Base-by-base conservation (phyloP, 2,888 invertebrate species). In the Drosophila acutilabella region DNA sequence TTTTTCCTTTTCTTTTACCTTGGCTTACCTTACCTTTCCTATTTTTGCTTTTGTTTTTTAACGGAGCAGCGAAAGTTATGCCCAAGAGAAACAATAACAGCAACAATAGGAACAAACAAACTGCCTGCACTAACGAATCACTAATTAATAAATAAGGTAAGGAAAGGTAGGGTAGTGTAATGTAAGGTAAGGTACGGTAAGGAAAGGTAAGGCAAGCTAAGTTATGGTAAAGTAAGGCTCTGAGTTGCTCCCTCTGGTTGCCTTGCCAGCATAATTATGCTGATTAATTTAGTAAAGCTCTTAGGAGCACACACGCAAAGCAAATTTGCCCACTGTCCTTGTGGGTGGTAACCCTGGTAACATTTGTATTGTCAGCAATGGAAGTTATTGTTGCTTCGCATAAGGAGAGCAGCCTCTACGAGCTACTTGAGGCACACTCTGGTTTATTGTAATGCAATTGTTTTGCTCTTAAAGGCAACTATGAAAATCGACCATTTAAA, bases 141-240 rank as follows among this genome's bases (percentile, higher is more conserved):
- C 81, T 81, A 81, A 81, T 81, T 81, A 81, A 81, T 81, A 81
- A 81, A 81, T 81, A 81, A 80, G 80, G 66, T 57, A 71, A 62
- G 67, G 14, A 16, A 54, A 47, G 40, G 30, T 57, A 36, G 8
- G 36, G 33, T 18, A 33, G 16, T 23, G 11, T 51, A 33, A 23
- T 23, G 54, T 54, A 14, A 41, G 45, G 38, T 23, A 33, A 23
- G 33, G 54, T 54, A 14, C 41, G 45, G 38, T 23, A 38, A 18
- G 56, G 20, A 53, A 13, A 36, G 57, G 53, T 4, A 36, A 33
- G 56, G 53, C 2, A 33, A 36, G 36, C 23, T 18, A 40, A 30
- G 40, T n/a, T 51, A 33, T 33, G 33, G 50, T 54, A 14, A 44
- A 48, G 33, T 23, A 38, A 23, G 56, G 16, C 20, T 59, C 33